Conservation (phyloP, 1,140 invertebrate species). For the Homalodisca vitripennis region DNA sequence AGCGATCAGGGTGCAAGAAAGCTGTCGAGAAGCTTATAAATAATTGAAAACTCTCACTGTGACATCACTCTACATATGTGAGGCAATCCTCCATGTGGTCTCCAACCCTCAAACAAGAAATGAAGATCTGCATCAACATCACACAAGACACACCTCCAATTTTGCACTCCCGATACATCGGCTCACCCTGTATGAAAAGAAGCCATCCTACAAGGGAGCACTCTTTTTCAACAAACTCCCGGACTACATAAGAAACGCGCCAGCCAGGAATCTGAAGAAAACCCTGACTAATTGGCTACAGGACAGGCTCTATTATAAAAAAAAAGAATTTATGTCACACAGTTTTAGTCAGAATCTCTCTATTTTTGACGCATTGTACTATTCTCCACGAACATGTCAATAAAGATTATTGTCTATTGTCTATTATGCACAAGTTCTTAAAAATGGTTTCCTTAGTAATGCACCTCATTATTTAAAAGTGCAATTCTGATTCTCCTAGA, state of each 20-base stretch:
- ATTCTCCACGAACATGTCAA: background rate
- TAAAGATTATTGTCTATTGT: too few relatives aligned
- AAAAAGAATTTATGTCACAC: background rate
- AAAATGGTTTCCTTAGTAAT: background rate
- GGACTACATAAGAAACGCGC: background rate
- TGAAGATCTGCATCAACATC: too few relatives aligned
- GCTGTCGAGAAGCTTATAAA: background rate
- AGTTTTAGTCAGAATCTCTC: background rate
- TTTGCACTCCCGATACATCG: background rate
- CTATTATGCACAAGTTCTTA: too few relatives aligned
- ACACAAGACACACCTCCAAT: background rate
- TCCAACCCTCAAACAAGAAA: too few relatives aligned
- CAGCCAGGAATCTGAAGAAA: background rate
- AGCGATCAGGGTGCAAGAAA: background rate
- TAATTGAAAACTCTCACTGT: background rate
- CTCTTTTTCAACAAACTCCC: background rate
- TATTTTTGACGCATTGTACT: background rate
- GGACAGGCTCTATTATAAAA: background rate
- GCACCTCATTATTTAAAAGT: too few relatives aligned
- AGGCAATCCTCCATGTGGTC: too few relatives aligned
- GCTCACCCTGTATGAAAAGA: background rate
- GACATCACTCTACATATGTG: background rate
- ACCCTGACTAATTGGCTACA: background rate
- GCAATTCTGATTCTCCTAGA: too few relatives aligned
- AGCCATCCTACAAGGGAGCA: too few relatives aligned